Evolutionary conservation across 2,888 invertebrate genomes (phyloP), one percentile per base, ranked within the genome.

Genomic region (Dusona sp.): DNA sequence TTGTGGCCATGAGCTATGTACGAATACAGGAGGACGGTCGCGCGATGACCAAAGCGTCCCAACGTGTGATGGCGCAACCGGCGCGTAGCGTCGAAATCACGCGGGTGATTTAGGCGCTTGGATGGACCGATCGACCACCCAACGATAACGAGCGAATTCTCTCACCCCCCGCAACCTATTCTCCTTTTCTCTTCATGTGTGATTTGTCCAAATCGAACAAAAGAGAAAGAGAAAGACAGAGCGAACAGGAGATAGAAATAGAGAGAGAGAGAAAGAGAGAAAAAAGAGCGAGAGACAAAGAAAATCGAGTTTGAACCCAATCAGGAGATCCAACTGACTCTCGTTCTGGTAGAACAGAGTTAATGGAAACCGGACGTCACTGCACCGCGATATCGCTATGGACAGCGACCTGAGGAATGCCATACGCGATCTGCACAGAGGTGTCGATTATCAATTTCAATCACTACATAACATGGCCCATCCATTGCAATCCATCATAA

Each of bases 291-390:
- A 68, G 78, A 22, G 25, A 54, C 16, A 36, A 16, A 33, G 67
- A 25, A n/a, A 79, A 57, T 48, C 83, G 68, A 80, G 61, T 57
- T 72, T 38, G 54, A 77, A 67, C 19, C 75, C 81, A 68, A 54
- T 75, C 61, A 68, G 57, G 61, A 61, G 57, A 57, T 79, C 75
- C 68, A 68, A 87, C 84, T 84, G 84, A 79, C 86, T 87, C 81
- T 38, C 86, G 86, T 84, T 84, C 75, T 84, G 86, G 64, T 79
- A 82, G 82, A 84, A 84, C 70, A 79, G 79, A 87, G 84, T 87
- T 84, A 87, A 87, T 87, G 86, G 86, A 87, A 87, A 87, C 79
- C 81, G 86, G 84, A 87, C 82, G 86, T 87, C 86, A 84, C 73
- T 83, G 79, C 57, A 68, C 61, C 70, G 36, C 74, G 83, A 79